These are phyloP conservation scores for Tenthredo distinguenda DNA, from an alignment of 2,888 invertebrate genomes.

Conservation along the genomic window DNA sequence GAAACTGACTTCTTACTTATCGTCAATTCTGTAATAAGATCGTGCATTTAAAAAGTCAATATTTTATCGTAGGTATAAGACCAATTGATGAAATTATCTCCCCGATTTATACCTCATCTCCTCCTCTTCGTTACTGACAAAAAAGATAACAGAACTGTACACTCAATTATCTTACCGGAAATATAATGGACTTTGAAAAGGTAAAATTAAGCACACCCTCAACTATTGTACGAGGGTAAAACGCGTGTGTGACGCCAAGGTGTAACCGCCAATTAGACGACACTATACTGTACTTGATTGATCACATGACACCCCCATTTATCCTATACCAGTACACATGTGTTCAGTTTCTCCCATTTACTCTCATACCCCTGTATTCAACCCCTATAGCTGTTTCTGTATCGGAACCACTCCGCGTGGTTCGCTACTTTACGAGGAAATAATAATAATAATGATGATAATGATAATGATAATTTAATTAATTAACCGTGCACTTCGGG, in stretches of 20 bases:
- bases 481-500: conserved; percentile 17
- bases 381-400: not conserved
- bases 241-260: not conserved
- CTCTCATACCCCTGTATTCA: not conserved
- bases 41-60: not conserved
- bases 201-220: not conserved
- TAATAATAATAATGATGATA: conserved; percentile 17
- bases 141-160: not conserved
- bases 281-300: conserved; percentile 20
- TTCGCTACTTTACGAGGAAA: not conserved
- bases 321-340: not conserved
- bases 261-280: conserved; percentile 24
- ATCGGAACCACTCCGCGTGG: not conserved
- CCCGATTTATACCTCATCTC: not conserved
- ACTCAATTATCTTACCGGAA: not conserved
- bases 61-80: not conserved
- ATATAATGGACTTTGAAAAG: not conserved
- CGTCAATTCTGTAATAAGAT: not conserved
- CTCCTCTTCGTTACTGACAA: not conserved
- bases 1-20: not conserved
- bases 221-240: not conserved
- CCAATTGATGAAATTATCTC: not conserved
- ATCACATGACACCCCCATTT: conserved; percentile 18
- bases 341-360: not conserved
- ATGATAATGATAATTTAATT: conserved; percentile 32